These are phyloP conservation scores for Myopa tessellatipennis DNA, from an alignment of 2,888 invertebrate species.

Conservation along the genomic window DNA sequence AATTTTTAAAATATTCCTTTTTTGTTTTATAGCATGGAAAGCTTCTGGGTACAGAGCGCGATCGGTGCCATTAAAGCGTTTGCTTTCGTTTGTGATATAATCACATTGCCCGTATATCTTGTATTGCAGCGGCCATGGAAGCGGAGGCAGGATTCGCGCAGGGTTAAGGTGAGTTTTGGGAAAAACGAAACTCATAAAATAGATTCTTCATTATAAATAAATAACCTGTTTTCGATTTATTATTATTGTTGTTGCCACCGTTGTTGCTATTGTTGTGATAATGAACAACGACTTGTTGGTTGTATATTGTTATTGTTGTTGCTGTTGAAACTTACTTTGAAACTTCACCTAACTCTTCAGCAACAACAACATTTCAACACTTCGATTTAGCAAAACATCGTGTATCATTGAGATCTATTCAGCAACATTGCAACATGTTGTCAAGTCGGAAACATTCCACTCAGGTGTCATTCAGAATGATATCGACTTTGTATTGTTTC, in stretches of 20 bases:
- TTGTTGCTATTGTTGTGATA: background rate
- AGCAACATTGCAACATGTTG: no score
- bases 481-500: no score
- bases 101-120: constrained; percentile 91
- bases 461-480: no score
- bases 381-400: no score
- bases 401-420: no score
- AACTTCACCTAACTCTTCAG: no score
- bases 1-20: constrained; percentile 15
- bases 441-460: no score
- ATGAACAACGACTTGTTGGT: no score
- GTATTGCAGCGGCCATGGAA: constrained; percentile 90
- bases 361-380: no score
- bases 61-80: constrained; percentile 83
- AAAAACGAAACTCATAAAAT: background rate
- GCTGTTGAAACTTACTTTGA: no score
- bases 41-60: constrained; percentile 78
- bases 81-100: constrained; percentile 87
- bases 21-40: constrained; percentile 71
- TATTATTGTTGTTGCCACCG: background rate
- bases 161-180: constrained; percentile 76
- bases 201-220: background rate
- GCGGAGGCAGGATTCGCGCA: constrained; percentile 79
- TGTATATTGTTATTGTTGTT: no score
- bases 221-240: background rate